Evolutionary conservation across 1,140 invertebrate genomes (phyloP).

Genomic region (Megalonaias nervosa): DNA sequence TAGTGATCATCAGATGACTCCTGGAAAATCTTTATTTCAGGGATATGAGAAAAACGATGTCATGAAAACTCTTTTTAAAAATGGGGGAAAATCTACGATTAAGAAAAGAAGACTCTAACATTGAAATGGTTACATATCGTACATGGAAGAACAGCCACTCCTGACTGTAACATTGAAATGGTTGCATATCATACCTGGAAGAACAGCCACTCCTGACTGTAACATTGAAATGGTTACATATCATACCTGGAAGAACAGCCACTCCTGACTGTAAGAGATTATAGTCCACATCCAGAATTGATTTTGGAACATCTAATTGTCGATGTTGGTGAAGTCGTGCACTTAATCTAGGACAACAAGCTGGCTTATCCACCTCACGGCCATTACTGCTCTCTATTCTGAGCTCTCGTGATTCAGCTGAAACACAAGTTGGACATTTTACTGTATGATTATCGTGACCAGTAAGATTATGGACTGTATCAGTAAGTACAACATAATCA

Average conservation of each 20-base stretch:
- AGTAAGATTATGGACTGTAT: neutral
- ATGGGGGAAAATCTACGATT: no score
- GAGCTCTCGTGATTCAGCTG: neutral
- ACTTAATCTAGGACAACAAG: neutral
- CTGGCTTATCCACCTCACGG: constrained; percentile 17
- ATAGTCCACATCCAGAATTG: constrained; percentile 88
- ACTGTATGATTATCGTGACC: neutral
- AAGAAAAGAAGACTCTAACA: no score
- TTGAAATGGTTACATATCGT: constrained; percentile 1
- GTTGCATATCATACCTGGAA: neutral
- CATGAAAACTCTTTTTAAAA: no score
- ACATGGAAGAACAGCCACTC: constrained; percentile 55
- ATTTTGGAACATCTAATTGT: constrained; percentile 80
- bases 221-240: no score
- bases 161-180: constrained; percentile 38
- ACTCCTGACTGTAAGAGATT: constrained; percentile 74
- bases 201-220: no score
- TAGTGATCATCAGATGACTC: no score
- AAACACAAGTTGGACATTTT: constrained; percentile 20
- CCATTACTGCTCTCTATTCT: constrained; percentile 17
- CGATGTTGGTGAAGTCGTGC: constrained; percentile 28
- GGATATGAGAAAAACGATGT: no score
- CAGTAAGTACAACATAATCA: no score
- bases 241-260: constrained; percentile 53
- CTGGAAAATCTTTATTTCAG: no score